phyloP scores from a whole-genome alignment of 2,113 vertebrate species.

The Pelvicachromis taeniatus region DNA sequence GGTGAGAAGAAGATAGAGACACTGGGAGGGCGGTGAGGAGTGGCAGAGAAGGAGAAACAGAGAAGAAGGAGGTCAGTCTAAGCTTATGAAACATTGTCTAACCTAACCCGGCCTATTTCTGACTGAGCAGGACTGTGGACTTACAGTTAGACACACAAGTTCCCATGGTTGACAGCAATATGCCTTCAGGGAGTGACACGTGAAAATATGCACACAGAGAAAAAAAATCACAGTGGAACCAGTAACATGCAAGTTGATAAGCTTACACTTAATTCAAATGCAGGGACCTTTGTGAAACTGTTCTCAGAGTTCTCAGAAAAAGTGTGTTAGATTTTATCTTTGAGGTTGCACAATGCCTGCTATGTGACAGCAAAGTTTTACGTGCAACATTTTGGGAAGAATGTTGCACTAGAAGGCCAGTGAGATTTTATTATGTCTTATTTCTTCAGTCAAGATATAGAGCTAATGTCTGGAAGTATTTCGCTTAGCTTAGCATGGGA shows the following conservation, averaged over 20 bases:
- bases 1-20: conserved; percentile 7
- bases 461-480: not conserved
- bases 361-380: not conserved
- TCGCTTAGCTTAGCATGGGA: not conserved
- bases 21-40: not conserved
- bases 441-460: not conserved
- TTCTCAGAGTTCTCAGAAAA: not conserved
- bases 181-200: conserved; percentile 32
- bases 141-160: conserved; percentile 51
- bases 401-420: not conserved
- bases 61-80: conserved; percentile 67
- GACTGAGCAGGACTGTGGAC: conserved; percentile 56
- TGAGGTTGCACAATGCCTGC: not conserved
- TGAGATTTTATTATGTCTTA: not conserved
- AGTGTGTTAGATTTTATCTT: not conserved
- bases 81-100: conserved; percentile 74
- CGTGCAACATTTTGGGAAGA: not conserved
- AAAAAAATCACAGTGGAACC: not conserved
- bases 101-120: conserved; percentile 73
- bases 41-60: conserved; percentile 13
- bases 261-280: not conserved
- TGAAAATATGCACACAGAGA: not conserved
- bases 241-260: not conserved
- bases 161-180: conserved; percentile 35
- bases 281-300: not conserved